Base-by-base conservation (phyloP, 2,888 invertebrate species). In the Cryptocephalus moraei region DNA sequence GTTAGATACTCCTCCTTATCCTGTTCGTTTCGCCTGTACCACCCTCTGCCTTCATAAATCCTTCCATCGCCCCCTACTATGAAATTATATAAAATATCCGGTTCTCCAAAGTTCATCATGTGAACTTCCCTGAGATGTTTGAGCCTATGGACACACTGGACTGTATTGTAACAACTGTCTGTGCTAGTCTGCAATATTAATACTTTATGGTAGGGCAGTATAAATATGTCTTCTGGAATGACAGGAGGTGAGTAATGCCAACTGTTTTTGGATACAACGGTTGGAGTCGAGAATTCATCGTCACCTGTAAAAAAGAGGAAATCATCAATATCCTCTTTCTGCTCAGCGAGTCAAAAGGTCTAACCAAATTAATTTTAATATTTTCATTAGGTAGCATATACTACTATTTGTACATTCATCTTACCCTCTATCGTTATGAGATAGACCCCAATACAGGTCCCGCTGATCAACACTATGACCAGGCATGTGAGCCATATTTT, bases 1-100 rank as follows among this genome's bases (percentile, higher is more conserved):
- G 43, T 41, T 6, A 51, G 33, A 33, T 32, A 9, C 12, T 39
- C 14, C 8, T 34, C 22, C 11, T 9, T 9, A 32, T 41, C 41
- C 14, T 40, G 38, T 9, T 10, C 31, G 10, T 12, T 41, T 2
- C 22, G 11, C 12, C 43, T 45, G 9, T 47, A 39, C 57, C 57
- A 63, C 1, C 64, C 63, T 49, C 58, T 49, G 11, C 60, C 62
- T 49, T 62, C 62, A 48, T 62, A 64, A 10, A 59, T 51, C 32
- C 47, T 55, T 1, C 59, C 60, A 40, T 60, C 57, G 11, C 52
- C 51, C 14, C 52, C 60, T 8, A 64, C 47, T 4, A 64, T 39
- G 43, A 65, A 64, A 45, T 62, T 63, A 40, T 58, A 62, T 1
- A 49, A 41, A 22, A 62, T 56, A 46, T 61, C 62, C 1, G 58